Evolutionary conservation across 64 coral and sea anemone genomes (phyloP).

Genomic region (Pocillopora damicornis): DNA sequence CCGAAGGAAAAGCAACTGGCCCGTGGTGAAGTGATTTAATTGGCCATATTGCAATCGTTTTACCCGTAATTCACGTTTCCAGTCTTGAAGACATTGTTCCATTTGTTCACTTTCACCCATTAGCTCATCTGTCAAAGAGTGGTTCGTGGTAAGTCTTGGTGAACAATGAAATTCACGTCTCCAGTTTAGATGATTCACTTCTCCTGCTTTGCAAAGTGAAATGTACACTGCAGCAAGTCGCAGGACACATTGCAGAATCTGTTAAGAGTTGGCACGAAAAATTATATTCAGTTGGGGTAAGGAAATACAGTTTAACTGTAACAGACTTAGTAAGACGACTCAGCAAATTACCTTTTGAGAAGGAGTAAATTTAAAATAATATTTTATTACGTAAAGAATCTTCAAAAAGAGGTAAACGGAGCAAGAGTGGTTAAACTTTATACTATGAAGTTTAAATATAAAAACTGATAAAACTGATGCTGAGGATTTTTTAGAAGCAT

Average conservation of each 20-base stretch:
- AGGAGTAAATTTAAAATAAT: too few relatives aligned
- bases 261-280: not conserved
- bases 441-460: too few relatives aligned
- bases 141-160: not conserved
- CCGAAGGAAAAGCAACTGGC: conserved; percentile 60
- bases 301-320: too few relatives aligned
- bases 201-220: conserved; percentile 59
- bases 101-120: conserved; percentile 29
- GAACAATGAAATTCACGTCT: conserved; percentile 41
- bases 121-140: conserved; percentile 2
- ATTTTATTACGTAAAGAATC: too few relatives aligned
- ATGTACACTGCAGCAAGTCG: conserved; percentile 59
- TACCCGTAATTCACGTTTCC: conserved; percentile 53
- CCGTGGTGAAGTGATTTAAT: conserved; percentile 70
- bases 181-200: conserved; percentile 76
- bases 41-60: conserved; percentile 54
- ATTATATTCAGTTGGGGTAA: not conserved
- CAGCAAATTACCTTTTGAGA: too few relatives aligned
- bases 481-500: too few relatives aligned
- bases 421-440: too few relatives aligned
- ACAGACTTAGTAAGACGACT: too few relatives aligned
- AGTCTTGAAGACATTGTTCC: conserved; percentile 54
- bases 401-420: too few relatives aligned
- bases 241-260: conserved; percentile 58
- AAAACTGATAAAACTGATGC: too few relatives aligned